Base-by-base conservation (phyloP, 1,140 invertebrate genomes). In the Macrobrachium nipponense region DNA sequence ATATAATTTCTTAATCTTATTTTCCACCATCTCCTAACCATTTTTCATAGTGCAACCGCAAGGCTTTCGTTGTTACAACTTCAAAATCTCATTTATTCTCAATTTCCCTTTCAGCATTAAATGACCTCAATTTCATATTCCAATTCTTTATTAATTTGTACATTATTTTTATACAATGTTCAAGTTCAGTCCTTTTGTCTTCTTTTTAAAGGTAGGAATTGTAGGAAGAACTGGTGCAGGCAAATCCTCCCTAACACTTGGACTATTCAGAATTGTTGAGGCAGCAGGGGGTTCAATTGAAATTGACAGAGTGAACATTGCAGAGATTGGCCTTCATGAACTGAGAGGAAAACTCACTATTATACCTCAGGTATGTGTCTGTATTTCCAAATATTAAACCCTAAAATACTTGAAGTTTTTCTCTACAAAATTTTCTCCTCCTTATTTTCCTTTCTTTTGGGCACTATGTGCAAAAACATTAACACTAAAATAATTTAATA, bases 181-280 rank as follows among this genome's bases (percentile, higher is more conserved):
- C 23, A 14, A 18, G 15, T 61, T 27, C n/a, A n/a, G 0, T 14
- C 20, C 43, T 36, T 64, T 23, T 23, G 17, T 17, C 44, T 15
- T 23, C 61, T 62, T 27, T 66, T n/a, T 79, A 60, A 76, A 92
- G 91, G 90, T 96, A 60, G 95, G 95, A 44, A 96, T 96, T 81
- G 95, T 96, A 20, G 96, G 95, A 12, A 92, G 96, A 87, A 97
- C 96, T 8, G 96, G 96, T 18, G 96, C 96, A 68, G 96, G 96
- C 60, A 97, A 97, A 91, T 96, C 95, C 2, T 97, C 96, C 36
- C 91, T 97, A 60, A 96, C 96, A 0, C 90, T 97, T 23, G 94
- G 94, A 2, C 91, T 97, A 15, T 97, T 97, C 91, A 95, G 97
- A n/a, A 79, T 87, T 58, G 60, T 87, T 18, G 86, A 87, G 64